These are phyloP conservation scores for Meriones psammophilus DNA, from an alignment of 2,797 vertebrate genomes.

Conservation along the genomic window DNA sequence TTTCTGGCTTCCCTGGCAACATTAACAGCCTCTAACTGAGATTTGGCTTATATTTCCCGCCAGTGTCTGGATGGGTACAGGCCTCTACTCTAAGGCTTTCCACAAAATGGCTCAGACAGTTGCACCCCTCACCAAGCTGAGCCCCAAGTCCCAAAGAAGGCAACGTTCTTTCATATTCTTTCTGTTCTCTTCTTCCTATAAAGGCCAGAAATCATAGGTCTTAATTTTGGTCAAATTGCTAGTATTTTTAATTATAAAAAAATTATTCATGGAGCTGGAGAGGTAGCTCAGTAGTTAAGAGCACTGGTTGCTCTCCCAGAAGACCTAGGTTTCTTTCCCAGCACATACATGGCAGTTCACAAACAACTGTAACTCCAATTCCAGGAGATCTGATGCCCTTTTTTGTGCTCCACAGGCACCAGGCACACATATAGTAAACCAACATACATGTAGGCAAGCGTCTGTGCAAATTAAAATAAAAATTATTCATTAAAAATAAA, in stretches of 20 bases:
- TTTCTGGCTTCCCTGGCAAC: background rate
- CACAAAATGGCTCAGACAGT: background rate
- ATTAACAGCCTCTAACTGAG: background rate
- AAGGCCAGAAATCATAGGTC: background rate
- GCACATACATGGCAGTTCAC: background rate
- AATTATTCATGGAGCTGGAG: background rate
- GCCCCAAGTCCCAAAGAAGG: background rate
- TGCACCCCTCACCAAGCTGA: background rate
- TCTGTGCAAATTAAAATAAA: background rate
- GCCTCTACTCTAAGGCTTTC: background rate
- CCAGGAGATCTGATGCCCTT: background rate
- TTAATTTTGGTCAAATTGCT: background rate
- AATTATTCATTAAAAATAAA: background rate
- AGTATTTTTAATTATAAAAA: constrained; percentile 46
- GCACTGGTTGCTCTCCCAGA: background rate
- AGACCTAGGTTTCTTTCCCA: background rate
- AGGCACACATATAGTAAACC: background rate
- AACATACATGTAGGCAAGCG: background rate
- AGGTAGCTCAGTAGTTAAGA: background rate
- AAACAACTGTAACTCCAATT: background rate
- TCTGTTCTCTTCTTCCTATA: background rate
- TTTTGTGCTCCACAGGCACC: background rate
- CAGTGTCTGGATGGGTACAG: background rate
- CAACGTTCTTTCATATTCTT: background rate
- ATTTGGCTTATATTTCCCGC: background rate